Conservation (phyloP, 2,888 invertebrate genomes). For the Zele albiditarsus region DNA sequence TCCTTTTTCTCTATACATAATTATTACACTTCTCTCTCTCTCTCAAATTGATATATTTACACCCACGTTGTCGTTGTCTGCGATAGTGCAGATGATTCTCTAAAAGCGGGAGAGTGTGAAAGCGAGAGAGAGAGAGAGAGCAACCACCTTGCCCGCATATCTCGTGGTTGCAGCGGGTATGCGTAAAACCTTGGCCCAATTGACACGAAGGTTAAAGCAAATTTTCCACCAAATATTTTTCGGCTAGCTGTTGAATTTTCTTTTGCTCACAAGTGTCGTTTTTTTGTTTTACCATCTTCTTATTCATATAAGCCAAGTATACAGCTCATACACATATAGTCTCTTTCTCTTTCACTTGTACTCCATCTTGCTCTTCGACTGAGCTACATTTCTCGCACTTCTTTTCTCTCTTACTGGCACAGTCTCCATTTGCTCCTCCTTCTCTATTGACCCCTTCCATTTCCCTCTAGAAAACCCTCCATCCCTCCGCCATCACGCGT, state of each 20-base stretch:
- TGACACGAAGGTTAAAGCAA: constrained; percentile 20
- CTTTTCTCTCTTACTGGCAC: constrained; percentile 27
- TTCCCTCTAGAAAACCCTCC: constrained; percentile 51
- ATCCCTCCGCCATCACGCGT: constrained; percentile 57
- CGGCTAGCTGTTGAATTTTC: neutral
- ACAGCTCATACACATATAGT: constrained; percentile 9
- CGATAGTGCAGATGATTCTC: neutral
- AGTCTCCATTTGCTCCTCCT: constrained; percentile 40
- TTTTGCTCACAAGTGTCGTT: constrained; percentile 26
- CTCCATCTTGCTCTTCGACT: constrained; percentile 33
- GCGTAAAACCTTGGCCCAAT: constrained; percentile 35
- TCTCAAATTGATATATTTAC: constrained; percentile 22
- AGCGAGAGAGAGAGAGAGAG: constrained; percentile 11
- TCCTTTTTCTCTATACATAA: constrained; percentile 11
- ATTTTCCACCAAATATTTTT: constrained; percentile 13
- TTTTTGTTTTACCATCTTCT: constrained; percentile 40
- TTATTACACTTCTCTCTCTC: constrained; percentile 26
- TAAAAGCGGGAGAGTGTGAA: neutral
- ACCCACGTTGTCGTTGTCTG: constrained; percentile 31
- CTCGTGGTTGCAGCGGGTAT: constrained; percentile 15
- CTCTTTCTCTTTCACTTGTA: constrained; percentile 11
- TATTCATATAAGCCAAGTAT: neutral
- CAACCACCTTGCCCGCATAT: constrained; percentile 34
- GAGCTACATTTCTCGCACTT: constrained; percentile 12
- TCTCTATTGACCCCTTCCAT: constrained; percentile 34